A percentile compares a stretch with the other conserved stretches of the same genome.
Evolutionary conservation across 2,113 vertebrate genomes (phyloP).

Genomic region (Sciurus niger): DNA sequence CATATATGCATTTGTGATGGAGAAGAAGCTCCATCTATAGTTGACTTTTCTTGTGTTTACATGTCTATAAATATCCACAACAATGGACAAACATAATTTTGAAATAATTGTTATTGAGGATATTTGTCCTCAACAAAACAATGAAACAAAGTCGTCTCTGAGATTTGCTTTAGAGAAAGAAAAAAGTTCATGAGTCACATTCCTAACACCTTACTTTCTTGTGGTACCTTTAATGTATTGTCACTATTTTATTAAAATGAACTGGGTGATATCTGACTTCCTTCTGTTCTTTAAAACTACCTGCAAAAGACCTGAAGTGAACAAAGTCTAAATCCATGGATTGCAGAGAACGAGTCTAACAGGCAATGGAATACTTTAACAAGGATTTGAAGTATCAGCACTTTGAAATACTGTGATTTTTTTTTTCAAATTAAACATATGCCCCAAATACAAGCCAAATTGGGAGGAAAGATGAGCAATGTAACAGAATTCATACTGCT

Average conservation of each 20-base stretch:
- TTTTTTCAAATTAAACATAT: background rate
- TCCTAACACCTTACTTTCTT: background rate
- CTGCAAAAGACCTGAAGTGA: background rate
- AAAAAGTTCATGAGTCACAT: background rate
- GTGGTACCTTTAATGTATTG: background rate
- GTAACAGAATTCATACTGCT: conserved; percentile 21
- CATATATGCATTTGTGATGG: too few species aligned
- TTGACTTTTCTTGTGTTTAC: too few species aligned
- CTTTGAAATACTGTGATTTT: background rate
- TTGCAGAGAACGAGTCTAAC: background rate
- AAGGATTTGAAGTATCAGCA: background rate
- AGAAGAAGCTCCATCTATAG: too few species aligned
- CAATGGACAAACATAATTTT: too few species aligned
- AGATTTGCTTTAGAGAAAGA: too few species aligned
- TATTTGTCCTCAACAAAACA: too few species aligned
- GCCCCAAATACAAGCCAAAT: background rate
- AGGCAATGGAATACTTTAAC: background rate
- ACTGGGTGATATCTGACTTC: background rate
- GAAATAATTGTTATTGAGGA: too few species aligned
- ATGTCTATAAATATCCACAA: too few species aligned
- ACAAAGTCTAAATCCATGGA: background rate
- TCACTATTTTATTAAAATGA: background rate
- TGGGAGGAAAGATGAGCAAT: background rate
- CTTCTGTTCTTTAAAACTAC: background rate
- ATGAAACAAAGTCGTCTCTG: too few species aligned